phyloP scores from a whole-genome alignment of 2,888 invertebrate genomes.

The Cataglyphis albicans region DNA sequence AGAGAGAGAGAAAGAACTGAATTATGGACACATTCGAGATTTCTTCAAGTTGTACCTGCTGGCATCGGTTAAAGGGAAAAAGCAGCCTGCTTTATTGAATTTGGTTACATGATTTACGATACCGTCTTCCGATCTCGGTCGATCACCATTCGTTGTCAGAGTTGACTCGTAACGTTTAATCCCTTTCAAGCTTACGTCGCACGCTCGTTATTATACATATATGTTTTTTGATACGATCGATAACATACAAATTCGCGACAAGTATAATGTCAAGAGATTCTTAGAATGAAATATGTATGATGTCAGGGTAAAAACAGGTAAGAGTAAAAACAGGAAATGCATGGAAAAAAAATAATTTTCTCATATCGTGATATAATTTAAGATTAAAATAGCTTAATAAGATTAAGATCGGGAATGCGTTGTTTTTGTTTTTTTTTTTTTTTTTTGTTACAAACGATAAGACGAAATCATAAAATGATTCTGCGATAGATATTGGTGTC shows the following conservation, averaged over 20 bases:
- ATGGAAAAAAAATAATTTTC: background rate
- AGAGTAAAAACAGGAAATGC: background rate
- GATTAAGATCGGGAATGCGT: background rate
- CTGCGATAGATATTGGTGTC: conserved; percentile 55
- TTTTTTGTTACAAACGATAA: conserved; percentile 23
- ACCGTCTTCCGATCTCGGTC: conserved; percentile 77
- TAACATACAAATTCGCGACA: conserved; percentile 49
- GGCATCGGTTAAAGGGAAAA: conserved; percentile 75
- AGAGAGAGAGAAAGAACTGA: conserved; percentile 69
- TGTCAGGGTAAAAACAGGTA: background rate
- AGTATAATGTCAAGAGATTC: conserved; percentile 46
- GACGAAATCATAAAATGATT: conserved; percentile 49
- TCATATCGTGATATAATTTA: conserved; percentile 11
- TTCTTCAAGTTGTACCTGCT: conserved; percentile 80
- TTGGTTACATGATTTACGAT: conserved; percentile 83
- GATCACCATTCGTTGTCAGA: conserved; percentile 74
- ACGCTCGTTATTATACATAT: conserved; percentile 26
- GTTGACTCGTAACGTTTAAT: conserved; percentile 75
- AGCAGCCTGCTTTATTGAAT: conserved; percentile 82
- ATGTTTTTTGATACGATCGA: conserved; percentile 9
- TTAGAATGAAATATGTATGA: background rate
- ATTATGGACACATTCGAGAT: conserved; percentile 81
- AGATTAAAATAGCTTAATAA: background rate
- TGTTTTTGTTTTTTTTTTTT: background rate
- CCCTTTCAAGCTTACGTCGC: conserved; percentile 49